Conservation (phyloP, 2,888 invertebrate species). For the Coremacera marginata region DNA sequence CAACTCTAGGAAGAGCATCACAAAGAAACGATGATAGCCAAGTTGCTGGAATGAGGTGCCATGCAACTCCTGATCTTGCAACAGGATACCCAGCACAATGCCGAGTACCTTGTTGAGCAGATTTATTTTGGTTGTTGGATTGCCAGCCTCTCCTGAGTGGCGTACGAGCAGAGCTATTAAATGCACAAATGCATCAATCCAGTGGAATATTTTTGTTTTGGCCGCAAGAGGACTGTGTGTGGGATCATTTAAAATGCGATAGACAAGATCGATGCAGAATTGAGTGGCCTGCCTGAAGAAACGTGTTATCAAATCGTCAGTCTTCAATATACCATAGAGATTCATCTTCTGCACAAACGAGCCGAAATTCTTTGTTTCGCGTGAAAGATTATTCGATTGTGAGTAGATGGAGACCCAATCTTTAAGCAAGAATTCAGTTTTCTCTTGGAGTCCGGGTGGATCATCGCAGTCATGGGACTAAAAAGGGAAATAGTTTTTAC, state of each 20-base stretch:
- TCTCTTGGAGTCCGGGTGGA: conserved; percentile 93
- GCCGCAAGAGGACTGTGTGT: conserved; percentile 76
- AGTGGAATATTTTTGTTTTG: conserved; percentile 93
- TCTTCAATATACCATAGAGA: conserved; percentile 93
- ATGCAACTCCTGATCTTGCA: conserved; percentile 96
- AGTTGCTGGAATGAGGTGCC: conserved; percentile 90
- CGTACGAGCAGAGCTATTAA: conserved; percentile 95
- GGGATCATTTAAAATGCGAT: conserved; percentile 84
- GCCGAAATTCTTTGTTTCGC: conserved; percentile 92
- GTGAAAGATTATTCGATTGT: conserved; percentile 74
- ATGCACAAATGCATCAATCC: conserved; percentile 94
- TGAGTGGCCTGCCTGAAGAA: conserved; percentile 98
- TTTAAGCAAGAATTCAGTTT: conserved; percentile 91
- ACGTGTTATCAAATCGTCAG: conserved; percentile 95
- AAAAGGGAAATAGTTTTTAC: conserved; percentile 23
- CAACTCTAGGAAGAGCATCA: conserved; percentile 96
- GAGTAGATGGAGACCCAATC: conserved; percentile 96
- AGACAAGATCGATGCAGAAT: conserved; percentile 95
- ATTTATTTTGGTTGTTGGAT: conserved; percentile 93
- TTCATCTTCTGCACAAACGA: conserved; percentile 98
- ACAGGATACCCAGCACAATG: conserved; percentile 93
- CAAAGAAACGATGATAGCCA: conserved; percentile 96
- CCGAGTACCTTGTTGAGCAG: conserved; percentile 94
- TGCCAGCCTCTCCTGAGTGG: conserved; percentile 89
- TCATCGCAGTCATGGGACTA: conserved; percentile 89